These are phyloP conservation scores for Pentalonia nigronervosa DNA, from an alignment of 1,140 invertebrate genomes.

Conservation along the genomic window DNA sequence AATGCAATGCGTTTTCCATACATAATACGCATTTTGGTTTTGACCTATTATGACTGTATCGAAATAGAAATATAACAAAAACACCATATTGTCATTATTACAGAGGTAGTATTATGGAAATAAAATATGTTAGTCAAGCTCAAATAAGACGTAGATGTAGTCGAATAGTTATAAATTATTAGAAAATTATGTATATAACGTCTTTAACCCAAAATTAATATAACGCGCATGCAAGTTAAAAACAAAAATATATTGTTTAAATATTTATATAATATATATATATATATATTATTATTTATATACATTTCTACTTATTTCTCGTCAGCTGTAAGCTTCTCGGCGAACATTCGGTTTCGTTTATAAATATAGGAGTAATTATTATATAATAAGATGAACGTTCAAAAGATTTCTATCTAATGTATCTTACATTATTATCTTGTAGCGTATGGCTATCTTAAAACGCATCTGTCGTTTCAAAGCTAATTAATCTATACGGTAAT, in stretches of 20 bases:
- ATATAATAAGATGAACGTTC: not conserved
- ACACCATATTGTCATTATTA: not conserved
- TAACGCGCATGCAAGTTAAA: too few relatives aligned
- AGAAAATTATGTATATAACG: not conserved
- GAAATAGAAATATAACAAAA: not conserved
- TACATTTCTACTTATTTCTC: not conserved
- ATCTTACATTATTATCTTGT: not conserved
- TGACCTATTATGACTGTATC: not conserved
- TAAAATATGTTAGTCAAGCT: not conserved
- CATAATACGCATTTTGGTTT: not conserved
- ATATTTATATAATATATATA: too few relatives aligned
- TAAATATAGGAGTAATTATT: not conserved
- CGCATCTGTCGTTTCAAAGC: not conserved
- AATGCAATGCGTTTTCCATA: not conserved
- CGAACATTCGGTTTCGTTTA: not conserved
- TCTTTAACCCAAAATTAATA: not conserved
- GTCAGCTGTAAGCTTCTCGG: not conserved
- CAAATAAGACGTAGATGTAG: too few relatives aligned
- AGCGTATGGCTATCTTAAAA: not conserved
- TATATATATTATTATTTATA: too few relatives aligned
- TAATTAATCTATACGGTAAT: not conserved
- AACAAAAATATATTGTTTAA: too few relatives aligned
- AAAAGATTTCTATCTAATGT: not conserved
- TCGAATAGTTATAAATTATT: not conserved
- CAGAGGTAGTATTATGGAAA: not conserved